Evolutionary conservation across 2,113 vertebrate species (phyloP).

Genomic region (Sorex fumeus): DNA sequence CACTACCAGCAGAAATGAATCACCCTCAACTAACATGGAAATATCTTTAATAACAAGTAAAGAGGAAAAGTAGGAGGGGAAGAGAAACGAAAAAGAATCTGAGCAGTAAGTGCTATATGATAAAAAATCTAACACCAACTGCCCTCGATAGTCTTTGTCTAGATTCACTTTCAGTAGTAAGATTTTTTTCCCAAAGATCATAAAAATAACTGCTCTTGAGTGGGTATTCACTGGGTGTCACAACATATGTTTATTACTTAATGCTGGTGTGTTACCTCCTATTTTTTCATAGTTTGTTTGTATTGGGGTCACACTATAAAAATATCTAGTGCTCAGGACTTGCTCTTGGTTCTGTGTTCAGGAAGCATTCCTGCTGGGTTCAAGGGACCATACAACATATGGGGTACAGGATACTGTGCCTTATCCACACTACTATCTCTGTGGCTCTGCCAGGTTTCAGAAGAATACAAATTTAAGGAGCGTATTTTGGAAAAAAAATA

Average conservation of each 20-base stretch:
- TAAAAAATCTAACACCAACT: neutral
- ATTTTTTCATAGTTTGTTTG: neutral
- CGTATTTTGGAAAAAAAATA: neutral
- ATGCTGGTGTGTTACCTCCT: slow-evolving; percentile 47
- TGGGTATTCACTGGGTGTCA: neutral
- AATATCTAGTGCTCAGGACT: too few species aligned
- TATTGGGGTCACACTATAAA: too few species aligned
- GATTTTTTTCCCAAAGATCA: slow-evolving; percentile 30
- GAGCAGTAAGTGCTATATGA: slow-evolving; percentile 16
- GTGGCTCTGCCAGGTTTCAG: neutral
- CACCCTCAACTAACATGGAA: slow-evolving; percentile 43
- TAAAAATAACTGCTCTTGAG: neutral
- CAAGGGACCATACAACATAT: too few species aligned
- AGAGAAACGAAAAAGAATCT: neutral
- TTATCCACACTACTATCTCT: too few species aligned
- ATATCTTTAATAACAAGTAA: slow-evolving; percentile 62
- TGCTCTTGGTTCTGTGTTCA: too few species aligned
- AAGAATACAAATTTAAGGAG: neutral
- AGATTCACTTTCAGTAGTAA: slow-evolving; percentile 8
- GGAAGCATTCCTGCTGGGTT: too few species aligned
- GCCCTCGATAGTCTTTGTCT: slow-evolving; percentile 31
- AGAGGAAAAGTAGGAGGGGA: neutral
- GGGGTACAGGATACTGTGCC: too few species aligned
- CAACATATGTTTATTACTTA: slow-evolving; percentile 54
- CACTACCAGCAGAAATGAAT: slow-evolving; percentile 66